Conservation (phyloP, 2,113 vertebrate species). For the human (Homo sapiens) region DNA sequence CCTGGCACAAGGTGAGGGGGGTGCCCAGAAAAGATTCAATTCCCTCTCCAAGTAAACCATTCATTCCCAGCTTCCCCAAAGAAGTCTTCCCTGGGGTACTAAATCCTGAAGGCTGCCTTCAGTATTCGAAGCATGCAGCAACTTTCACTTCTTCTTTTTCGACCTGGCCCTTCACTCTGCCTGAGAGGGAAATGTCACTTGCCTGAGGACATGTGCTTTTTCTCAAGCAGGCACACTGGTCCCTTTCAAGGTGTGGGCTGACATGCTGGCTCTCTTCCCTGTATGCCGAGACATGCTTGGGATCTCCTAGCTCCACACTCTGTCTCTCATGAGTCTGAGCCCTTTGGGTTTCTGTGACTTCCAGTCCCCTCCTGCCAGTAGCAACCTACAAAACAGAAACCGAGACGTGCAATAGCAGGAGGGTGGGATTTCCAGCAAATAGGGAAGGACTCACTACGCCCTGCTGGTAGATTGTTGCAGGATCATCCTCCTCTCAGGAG, state of each 20-base stretch:
- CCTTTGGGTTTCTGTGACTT: not conserved
- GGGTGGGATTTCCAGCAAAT: conserved; percentile 87
- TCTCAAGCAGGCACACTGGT: not conserved
- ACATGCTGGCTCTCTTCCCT: not conserved
- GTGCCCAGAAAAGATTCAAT: not conserved
- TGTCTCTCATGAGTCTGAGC: fast-evolving
- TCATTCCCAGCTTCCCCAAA: not conserved
- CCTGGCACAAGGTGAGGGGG: not conserved
- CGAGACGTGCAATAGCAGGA: conserved; percentile 64
- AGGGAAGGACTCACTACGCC: conserved; percentile 83
- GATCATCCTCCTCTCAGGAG: conserved; percentile 80
- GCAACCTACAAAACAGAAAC: conserved; percentile 78
- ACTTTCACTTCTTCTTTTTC: conserved; percentile 5
- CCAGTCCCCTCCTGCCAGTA: conserved; percentile 25
- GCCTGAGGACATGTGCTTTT: not conserved
- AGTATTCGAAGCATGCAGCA: not conserved
- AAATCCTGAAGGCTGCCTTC: not conserved
- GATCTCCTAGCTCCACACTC: not conserved
- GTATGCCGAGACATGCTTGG: fast-evolving
- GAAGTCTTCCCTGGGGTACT: not conserved
- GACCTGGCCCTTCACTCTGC: not conserved
- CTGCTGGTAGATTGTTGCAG: conserved; percentile 81
- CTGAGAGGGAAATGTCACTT: not conserved
- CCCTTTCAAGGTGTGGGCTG: not conserved
- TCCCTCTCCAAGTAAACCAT: not conserved